Conservation (phyloP, 2,797 vertebrate genomes). For the Pseudomugil gertrudae region DNA sequence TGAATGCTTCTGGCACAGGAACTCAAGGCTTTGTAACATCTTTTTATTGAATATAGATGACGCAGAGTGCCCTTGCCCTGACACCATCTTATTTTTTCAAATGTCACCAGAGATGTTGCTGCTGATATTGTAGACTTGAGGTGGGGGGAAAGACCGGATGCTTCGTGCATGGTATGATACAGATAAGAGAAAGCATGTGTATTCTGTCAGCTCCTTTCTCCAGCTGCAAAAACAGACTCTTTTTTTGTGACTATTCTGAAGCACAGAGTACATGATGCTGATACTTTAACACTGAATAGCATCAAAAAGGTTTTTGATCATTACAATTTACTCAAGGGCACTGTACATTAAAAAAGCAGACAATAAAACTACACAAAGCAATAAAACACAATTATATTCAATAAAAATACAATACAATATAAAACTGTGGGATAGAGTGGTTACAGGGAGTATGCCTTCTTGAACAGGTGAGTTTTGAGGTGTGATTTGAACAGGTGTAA, state of each 20-base stretch:
- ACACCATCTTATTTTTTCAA: slow-evolving; percentile 77
- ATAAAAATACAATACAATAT: too few species aligned
- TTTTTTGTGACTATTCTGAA: slow-evolving; percentile 6
- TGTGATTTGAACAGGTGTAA: too few species aligned
- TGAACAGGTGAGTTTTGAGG: too few species aligned
- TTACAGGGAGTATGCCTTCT: too few species aligned
- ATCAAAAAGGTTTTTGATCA: not conserved
- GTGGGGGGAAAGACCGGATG: slow-evolving; percentile 21
- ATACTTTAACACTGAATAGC: not conserved
- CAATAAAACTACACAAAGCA: too few species aligned
- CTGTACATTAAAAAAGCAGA: too few species aligned
- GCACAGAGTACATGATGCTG: slow-evolving; percentile 14
- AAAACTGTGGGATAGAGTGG: too few species aligned
- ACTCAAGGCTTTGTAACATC: slow-evolving; percentile 57
- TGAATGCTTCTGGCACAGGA: slow-evolving; percentile 30
- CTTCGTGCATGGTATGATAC: slow-evolving; percentile 41
- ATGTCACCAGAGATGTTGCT: slow-evolving; percentile 77
- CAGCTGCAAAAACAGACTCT: slow-evolving; percentile 13
- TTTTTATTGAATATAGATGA: slow-evolving; percentile 73
- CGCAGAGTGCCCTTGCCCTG: slow-evolving; percentile 58
- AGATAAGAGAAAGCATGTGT: slow-evolving; percentile 62
- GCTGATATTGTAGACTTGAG: slow-evolving; percentile 63
- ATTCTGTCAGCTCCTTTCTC: slow-evolving; percentile 35
- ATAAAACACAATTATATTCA: too few species aligned
- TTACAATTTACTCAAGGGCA: not conserved